A percentile compares a stretch with the other conserved stretches of the same genome.
Evolutionary conservation across 1,140 invertebrate species (phyloP).

Genomic region (Aphidius gifuensis): DNA sequence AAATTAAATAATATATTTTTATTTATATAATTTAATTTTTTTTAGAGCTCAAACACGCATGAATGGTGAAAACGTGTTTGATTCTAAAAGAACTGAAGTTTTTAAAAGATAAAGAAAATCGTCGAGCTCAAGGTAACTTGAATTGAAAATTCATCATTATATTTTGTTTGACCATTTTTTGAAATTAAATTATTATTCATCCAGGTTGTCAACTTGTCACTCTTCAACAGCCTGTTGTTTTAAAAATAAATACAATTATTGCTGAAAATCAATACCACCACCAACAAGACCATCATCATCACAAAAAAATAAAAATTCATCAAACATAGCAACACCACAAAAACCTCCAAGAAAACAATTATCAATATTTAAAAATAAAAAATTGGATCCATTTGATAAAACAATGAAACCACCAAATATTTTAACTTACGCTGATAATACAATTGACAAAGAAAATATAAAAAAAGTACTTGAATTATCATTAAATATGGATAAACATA

Average conservation of each 20-base stretch:
- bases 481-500: slow-evolving; percentile 73
- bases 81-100: too few species aligned
- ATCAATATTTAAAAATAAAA: neutral
- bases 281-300: too few species aligned
- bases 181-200: slow-evolving; percentile 36
- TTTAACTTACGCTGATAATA: slow-evolving; percentile 77
- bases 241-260: slow-evolving; percentile 31
- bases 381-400: slow-evolving; percentile 13
- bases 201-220: slow-evolving; percentile 36
- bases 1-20: too few species aligned
- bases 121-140: too few species aligned
- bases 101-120: too few species aligned
- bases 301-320: too few species aligned
- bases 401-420: slow-evolving; percentile 74
- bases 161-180: too few species aligned
- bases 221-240: slow-evolving; percentile 34
- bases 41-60: too few species aligned
- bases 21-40: too few species aligned
- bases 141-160: too few species aligned
- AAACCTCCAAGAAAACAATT: neutral
- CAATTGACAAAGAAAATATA: slow-evolving; percentile 68
- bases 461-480: slow-evolving; percentile 65
- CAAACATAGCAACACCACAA: neutral
- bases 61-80: too few species aligned
- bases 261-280: too few species aligned